These are phyloP conservation scores for Allacma fusca DNA, from an alignment of 2,888 invertebrate genomes.

Conservation along the genomic window DNA sequence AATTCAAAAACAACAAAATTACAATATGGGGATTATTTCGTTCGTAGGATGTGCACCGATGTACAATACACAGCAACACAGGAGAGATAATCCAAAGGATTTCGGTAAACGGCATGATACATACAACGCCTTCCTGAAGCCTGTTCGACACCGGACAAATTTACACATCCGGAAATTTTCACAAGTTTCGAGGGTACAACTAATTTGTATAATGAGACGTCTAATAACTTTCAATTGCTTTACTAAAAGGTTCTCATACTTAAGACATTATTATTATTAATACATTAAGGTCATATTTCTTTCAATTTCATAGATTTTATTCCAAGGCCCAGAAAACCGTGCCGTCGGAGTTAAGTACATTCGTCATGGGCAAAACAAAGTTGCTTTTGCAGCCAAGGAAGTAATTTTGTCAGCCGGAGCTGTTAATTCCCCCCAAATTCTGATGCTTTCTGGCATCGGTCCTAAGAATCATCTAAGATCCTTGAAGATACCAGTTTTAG, in stretches of 20 bases:
- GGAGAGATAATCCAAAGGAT: too few species aligned
- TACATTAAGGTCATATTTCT: too few species aligned
- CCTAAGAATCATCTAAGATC: constrained; percentile 54
- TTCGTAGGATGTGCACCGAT: constrained; percentile 55
- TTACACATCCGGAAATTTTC: constrained; percentile 55
- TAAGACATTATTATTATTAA: too few species aligned
- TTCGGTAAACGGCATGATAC: constrained; percentile 59
- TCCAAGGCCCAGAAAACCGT: constrained; percentile 43
- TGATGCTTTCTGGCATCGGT: constrained; percentile 59
- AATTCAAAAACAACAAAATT: not conserved
- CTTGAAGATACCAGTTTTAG: constrained; percentile 47
- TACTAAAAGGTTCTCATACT: not conserved
- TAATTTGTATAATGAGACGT: too few species aligned
- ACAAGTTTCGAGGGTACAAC: constrained; percentile 50
- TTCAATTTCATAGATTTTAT: constrained; percentile 47
- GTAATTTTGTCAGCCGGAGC: too few species aligned
- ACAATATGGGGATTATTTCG: not conserved
- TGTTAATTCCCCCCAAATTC: constrained; percentile 53
- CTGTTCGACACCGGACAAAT: constrained; percentile 50
- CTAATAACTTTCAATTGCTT: too few species aligned
- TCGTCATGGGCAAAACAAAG: not conserved
- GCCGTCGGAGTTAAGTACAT: constrained; percentile 9
- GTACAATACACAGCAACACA: constrained; percentile 57
- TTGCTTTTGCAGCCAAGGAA: not conserved
- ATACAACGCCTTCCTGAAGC: constrained; percentile 57